Conservation (phyloP, 2,888 invertebrate species). For the Leptogaster cylindrica region DNA sequence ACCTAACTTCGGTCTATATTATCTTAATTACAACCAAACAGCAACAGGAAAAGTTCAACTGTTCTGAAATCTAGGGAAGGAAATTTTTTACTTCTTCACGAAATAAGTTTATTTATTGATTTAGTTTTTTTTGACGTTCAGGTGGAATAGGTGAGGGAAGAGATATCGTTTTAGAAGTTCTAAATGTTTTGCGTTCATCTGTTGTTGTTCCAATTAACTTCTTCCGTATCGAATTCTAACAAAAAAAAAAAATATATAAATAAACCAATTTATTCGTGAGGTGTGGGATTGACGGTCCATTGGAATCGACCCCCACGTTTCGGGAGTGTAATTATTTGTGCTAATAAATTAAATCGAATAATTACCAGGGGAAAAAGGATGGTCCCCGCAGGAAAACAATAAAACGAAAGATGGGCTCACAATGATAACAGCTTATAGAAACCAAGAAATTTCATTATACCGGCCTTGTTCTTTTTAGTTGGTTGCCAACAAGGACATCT, state of each 20-base stretch:
- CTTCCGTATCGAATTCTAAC: conserved; percentile 11
- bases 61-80: neutral
- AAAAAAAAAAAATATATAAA: no score
- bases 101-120: conserved; percentile 3
- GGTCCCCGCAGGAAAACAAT: conserved; percentile 34
- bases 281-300: conserved; percentile 3
- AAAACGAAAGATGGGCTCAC: conserved; percentile 19
- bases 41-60: no score
- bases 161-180: conserved; percentile 15
- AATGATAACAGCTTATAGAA: conserved; percentile 23
- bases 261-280: neutral
- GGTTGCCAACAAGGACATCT: neutral
- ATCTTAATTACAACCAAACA: conserved; percentile 21
- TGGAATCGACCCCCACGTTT: conserved; percentile 15
- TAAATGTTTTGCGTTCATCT: neutral
- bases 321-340: conserved; percentile 20
- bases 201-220: conserved; percentile 14
- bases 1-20: neutral
- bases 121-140: no score
- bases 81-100: conserved; percentile 7
- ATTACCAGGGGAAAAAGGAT: conserved; percentile 24
- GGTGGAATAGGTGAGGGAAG: neutral
- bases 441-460: conserved; percentile 11
- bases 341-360: conserved; percentile 38
- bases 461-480: conserved; percentile 9